Percentiles rank a stretch among this genome's conserved stretches.
Conservation (phyloP, 2,113 vertebrate genomes). For the Eulemur rufifrons region DNA sequence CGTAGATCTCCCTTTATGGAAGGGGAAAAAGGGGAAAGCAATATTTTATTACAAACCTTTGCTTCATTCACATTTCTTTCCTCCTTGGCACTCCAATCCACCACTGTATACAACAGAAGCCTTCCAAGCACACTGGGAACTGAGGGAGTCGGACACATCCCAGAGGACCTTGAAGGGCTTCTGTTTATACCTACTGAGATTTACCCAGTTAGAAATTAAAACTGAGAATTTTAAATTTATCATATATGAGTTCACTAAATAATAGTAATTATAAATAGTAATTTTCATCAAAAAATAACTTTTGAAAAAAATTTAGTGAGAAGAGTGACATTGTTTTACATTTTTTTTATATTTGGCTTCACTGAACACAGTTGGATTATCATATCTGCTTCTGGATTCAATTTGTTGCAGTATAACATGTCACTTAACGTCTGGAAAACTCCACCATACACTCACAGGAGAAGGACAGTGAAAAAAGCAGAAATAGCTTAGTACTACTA, state of each 20-base stretch:
- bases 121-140: background rate
- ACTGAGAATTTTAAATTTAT: background rate
- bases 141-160: background rate
- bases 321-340: background rate
- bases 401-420: background rate
- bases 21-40: background rate
- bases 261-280: background rate
- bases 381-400: background rate
- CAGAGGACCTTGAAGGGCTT: background rate
- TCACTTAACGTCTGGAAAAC: background rate
- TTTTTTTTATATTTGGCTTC: background rate
- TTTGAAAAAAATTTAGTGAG: background rate
- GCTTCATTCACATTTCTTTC: background rate
- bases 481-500: background rate
- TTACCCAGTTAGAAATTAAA: background rate
- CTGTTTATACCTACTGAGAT: background rate
- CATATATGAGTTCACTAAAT: background rate
- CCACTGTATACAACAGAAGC: background rate
- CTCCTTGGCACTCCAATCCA: background rate
- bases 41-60: background rate
- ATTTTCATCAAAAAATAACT: background rate
- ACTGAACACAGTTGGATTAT: background rate
- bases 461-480: background rate
- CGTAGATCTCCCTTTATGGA: conserved; percentile 27
- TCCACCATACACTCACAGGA: background rate